Evolutionary conservation across 2,797 vertebrate species (phyloP), one percentile per base, ranked within the genome.

Genomic region (Cygnus olor): DNA sequence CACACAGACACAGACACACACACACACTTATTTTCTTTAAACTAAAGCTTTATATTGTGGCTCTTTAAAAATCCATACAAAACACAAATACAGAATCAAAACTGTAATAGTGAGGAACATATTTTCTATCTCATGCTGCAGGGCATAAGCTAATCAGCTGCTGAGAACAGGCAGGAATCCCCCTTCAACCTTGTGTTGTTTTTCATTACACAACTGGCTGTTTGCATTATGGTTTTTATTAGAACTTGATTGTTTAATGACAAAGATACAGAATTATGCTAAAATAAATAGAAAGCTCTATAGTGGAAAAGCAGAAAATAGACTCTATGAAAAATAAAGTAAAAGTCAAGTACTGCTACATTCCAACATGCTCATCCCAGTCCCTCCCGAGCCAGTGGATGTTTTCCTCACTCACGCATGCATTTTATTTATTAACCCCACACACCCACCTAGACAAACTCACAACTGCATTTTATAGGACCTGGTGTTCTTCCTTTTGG

Each of bases 221-320:
- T 96, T 94, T 88, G 91, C 81, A 89, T 96, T 94, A 94, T 76
- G 61, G 0, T 91, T 94, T 94, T 93, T 96, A 94, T 94, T 97
- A 89, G 83, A 82, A 92, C 68, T 94, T 94, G 79, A 92, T 93
- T 94, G 65, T 94, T 94, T 96, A 96, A 95, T 96, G 95, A 94
- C 86, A 95, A 93, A 90, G 85, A 93, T 94, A 71, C 34, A 78
- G 81, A 93, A 49, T 87, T 95, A 90, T 79, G 72, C 49, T 95
- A 90, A 93, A 97, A 95, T 92, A 95, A 95, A 92, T 72, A 92
- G 79, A 90, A 95, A 94, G 22, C 65, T 85, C 20, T 60, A 3
- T 63, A 76, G 58, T 53, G n/a, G 51, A 89, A 83, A 92, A 65
- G 27, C 27, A 69, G 81, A 80, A 94, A 95, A 92, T 24, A 82